Base-by-base conservation (phyloP, 2,888 invertebrate genomes). In the Hoplodrina blanda region DNA sequence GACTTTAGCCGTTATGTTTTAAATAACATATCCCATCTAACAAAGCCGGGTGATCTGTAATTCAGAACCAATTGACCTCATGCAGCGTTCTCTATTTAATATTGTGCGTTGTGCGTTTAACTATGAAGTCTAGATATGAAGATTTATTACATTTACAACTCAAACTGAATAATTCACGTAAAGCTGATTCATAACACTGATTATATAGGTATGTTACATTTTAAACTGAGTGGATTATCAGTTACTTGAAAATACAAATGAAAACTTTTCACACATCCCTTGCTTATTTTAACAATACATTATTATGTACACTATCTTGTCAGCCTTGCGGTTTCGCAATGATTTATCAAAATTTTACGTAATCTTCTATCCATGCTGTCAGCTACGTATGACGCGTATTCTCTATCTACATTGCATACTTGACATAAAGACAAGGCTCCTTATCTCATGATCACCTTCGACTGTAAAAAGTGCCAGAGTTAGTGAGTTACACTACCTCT, bases 401-500 rank as follows among this genome's bases (percentile, higher is more conserved):
- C 59, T 52, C 15, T 66, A 80, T 76, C 70, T 63, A 15, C 13
- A 44, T n/a, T 17, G 19, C 52, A 63, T 33, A 78, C 59, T 60
- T 78, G 33, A 65, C n/a, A 61, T 19, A 52, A 55, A 17, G 33
- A 76, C 63, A 64, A 68, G n/a, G 55, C 13, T 54, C 10, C 44
- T 76, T 56, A 76, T 81, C 62, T 62, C n/a, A n/a, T 25, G 33
- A 60, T 49, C 54, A 62, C 13, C 37, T 49, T 55, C 15, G 15
- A 69, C 53, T 25, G 25, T 11, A 49, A 33, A 20, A 15, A 63
- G 44, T 54, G 19, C 1, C n/a, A 30, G 5, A 46, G 17, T 46
- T 17, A 46, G 46, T 5, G 41, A 56, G 46, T 17, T 59, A 59
- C 49, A 46, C 4, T 44, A 52, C 8, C 25, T 56, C 44, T 59